A percentile compares a stretch with the other conserved stretches of the same genome.
Evolutionary conservation across 2,113 vertebrate species (phyloP).

Genomic region (Riparia riparia): DNA sequence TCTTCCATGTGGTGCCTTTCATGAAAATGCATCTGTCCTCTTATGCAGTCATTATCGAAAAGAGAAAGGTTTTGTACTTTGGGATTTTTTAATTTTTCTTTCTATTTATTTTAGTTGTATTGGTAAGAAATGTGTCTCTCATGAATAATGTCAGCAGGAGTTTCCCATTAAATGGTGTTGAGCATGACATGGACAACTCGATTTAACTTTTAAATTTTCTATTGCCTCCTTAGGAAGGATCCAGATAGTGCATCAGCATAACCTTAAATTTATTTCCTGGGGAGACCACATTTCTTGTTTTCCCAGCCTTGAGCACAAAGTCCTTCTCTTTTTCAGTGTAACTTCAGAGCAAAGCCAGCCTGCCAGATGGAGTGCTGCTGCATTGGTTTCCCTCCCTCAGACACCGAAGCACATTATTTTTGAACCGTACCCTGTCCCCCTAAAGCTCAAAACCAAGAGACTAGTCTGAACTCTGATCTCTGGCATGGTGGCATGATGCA

Average conservation of each 20-base stretch:
- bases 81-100: neutral
- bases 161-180: slow-evolving; percentile 56
- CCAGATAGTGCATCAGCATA: slow-evolving; percentile 16
- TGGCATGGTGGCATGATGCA: neutral
- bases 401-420: neutral
- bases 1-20: slow-evolving; percentile 71
- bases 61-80: slow-evolving; percentile 53
- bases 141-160: slow-evolving; percentile 52
- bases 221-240: slow-evolving; percentile 41
- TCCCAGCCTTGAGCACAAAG: neutral
- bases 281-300: neutral
- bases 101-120: slow-evolving; percentile 58
- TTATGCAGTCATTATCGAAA: slow-evolving; percentile 51
- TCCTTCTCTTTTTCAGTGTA: neutral
- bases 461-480: slow-evolving; percentile 21
- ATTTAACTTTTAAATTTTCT: slow-evolving; percentile 62
- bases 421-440: neutral
- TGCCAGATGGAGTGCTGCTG: neutral
- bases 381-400: slow-evolving; percentile 14
- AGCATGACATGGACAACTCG: slow-evolving; percentile 22
- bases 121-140: slow-evolving; percentile 36
- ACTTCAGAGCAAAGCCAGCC: neutral
- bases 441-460: slow-evolving; percentile 2
- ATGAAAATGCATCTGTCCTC: slow-evolving; percentile 67
- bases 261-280: slow-evolving; percentile 51